A percentile compares a stretch with the other conserved stretches of the same genome.
Evolutionary conservation across 2,113 vertebrate species (phyloP).

Genomic region (Terrapene triunguis): DNA sequence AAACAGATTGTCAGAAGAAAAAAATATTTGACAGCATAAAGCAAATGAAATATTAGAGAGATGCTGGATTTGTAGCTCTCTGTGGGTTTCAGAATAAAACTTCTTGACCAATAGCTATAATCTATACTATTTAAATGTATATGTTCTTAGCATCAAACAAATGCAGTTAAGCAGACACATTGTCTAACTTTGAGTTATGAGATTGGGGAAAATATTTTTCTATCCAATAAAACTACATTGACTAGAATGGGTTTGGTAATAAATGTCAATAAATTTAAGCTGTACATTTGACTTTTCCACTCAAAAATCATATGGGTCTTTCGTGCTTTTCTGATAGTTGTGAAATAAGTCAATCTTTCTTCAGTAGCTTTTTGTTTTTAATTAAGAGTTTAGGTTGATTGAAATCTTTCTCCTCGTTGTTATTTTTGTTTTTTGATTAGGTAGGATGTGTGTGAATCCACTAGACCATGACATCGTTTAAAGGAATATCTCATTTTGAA

Average conservation of each 20-base stretch:
- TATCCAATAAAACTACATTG: not conserved
- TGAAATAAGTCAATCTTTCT: not conserved
- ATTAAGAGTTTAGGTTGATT: not conserved
- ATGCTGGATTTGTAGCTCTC: not conserved
- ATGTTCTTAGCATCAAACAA: not conserved
- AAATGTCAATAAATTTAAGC: not conserved
- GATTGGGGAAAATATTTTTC: not conserved
- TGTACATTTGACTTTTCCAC: not conserved
- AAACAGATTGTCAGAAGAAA: conserved; percentile 65
- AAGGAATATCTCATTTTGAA: not conserved
- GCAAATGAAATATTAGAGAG: too few species aligned
- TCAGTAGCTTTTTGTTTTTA: not conserved
- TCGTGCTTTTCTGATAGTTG: not conserved
- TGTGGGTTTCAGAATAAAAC: not conserved
- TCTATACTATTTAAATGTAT: not conserved
- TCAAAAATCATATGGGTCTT: not conserved
- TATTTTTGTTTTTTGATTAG: not conserved
- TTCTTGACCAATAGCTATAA: not conserved
- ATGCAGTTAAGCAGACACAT: not conserved
- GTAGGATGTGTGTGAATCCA: not conserved
- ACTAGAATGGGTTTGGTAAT: not conserved
- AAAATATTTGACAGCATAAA: not conserved
- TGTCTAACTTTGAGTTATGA: not conserved
- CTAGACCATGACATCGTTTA: too few species aligned
- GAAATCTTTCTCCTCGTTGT: not conserved